These are phyloP conservation scores for Galagoides demidoff DNA, from an alignment of 2,797 vertebrate species.

Conservation along the genomic window DNA sequence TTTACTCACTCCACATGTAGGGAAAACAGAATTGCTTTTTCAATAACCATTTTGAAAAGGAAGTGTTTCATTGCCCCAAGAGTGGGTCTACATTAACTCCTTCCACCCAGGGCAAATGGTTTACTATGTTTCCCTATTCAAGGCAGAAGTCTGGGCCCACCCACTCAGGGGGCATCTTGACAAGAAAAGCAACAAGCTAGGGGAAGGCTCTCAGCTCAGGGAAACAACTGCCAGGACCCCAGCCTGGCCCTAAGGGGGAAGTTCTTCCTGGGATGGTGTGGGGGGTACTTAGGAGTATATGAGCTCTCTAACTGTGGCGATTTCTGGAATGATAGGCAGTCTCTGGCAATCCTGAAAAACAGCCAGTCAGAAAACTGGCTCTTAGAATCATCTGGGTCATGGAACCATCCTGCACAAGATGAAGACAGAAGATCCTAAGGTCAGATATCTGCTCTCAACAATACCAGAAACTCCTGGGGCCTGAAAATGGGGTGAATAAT, in stretches of 20 bases:
- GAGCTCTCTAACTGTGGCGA: background rate
- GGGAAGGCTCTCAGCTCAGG: background rate
- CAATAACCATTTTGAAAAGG: conserved; percentile 67
- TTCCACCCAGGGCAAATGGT: background rate
- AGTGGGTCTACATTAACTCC: conserved; percentile 28
- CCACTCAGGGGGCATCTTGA: background rate
- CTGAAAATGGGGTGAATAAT: background rate
- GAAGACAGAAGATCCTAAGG: background rate
- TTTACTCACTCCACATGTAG: conserved; percentile 57
- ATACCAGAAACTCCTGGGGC: background rate
- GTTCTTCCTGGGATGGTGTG: background rate
- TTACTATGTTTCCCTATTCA: background rate
- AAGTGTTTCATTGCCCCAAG: conserved; percentile 51
- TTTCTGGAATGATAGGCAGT: background rate
- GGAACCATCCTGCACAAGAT: background rate
- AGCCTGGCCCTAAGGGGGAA: background rate
- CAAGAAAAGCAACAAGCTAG: background rate
- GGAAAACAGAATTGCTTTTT: conserved; percentile 73
- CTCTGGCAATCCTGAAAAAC: background rate
- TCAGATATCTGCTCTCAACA: background rate
- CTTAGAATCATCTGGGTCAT: background rate
- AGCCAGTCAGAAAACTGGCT: background rate
- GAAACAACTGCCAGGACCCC: background rate
- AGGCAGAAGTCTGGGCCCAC: background rate
- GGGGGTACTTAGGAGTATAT: background rate